Conservation (phyloP, 1,140 invertebrate genomes). For the Spodoptera frugiperda region DNA sequence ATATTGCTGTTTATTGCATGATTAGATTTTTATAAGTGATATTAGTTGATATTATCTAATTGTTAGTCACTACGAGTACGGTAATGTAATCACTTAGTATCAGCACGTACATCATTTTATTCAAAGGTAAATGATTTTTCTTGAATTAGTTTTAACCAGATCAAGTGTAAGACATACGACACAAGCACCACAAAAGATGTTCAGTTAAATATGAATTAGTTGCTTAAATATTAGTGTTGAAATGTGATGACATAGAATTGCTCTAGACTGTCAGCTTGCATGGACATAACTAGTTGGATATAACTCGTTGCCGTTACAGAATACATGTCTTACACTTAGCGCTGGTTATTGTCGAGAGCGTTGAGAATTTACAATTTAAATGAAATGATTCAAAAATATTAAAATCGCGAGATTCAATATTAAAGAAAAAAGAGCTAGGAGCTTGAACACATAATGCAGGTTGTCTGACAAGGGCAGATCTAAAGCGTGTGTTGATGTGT, state of each 20-base stretch:
- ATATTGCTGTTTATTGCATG: constrained; percentile 83
- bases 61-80: constrained; percentile 79
- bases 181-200: constrained; percentile 48
- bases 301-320: constrained; percentile 47
- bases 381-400: constrained; percentile 55
- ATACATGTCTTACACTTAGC: constrained; percentile 77
- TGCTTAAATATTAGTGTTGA: constrained; percentile 61
- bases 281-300: constrained; percentile 58
- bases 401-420: constrained; percentile 60
- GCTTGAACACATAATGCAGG: constrained; percentile 62
- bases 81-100: constrained; percentile 80
- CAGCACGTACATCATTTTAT: constrained; percentile 83
- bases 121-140: constrained; percentile 75
- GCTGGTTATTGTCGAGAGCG: constrained; percentile 83
- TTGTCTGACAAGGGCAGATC: constrained; percentile 57
- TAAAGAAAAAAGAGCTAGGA: constrained; percentile 60
- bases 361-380: constrained; percentile 83
- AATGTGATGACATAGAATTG: constrained; percentile 60
- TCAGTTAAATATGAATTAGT: constrained; percentile 53
- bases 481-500: constrained; percentile 76
- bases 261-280: constrained; percentile 60
- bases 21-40: constrained; percentile 73
- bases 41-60: constrained; percentile 65
- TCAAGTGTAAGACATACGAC: constrained; percentile 77
- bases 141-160: constrained; percentile 67